phyloP scores from a whole-genome alignment of 35 echinoderm and acorn worm species.

The Ophiothrix spiculata region DNA sequence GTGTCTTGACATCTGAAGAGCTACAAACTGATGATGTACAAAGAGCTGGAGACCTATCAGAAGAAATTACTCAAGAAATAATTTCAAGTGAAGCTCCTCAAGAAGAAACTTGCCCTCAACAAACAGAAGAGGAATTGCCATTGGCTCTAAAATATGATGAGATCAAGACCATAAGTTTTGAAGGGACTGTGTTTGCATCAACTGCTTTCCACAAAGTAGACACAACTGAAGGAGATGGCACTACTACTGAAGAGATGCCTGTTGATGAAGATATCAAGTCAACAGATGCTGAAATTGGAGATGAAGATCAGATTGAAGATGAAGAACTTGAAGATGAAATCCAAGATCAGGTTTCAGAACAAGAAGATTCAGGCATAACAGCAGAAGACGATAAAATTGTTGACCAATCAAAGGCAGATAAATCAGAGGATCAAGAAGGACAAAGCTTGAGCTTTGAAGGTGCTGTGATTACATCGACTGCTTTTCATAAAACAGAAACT shows the following conservation, averaged over 20 bases:
- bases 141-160: constrained; percentile 10
- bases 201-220: background rate
- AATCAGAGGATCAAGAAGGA: too few relatives aligned
- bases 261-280: background rate
- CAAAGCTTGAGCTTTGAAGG: background rate
- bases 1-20: too few relatives aligned
- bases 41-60: too few relatives aligned
- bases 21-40: too few relatives aligned
- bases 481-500: background rate
- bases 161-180: background rate
- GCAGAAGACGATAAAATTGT: background rate
- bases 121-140: too few relatives aligned
- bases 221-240: background rate
- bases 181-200: background rate
- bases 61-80: too few relatives aligned
- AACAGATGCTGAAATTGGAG: background rate
- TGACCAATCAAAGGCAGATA: too few relatives aligned
- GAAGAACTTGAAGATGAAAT: background rate
- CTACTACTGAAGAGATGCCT: background rate
- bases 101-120: too few relatives aligned
- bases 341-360: background rate
- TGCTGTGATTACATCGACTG: background rate
- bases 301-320: too few relatives aligned
- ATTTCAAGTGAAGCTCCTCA: too few relatives aligned
- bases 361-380: background rate